Percentiles rank a stretch among this genome's conserved stretches.
Evolutionary conservation across 2,797 vertebrate genomes (phyloP).

Genomic region (Tympanoctomys barrerae): DNA sequence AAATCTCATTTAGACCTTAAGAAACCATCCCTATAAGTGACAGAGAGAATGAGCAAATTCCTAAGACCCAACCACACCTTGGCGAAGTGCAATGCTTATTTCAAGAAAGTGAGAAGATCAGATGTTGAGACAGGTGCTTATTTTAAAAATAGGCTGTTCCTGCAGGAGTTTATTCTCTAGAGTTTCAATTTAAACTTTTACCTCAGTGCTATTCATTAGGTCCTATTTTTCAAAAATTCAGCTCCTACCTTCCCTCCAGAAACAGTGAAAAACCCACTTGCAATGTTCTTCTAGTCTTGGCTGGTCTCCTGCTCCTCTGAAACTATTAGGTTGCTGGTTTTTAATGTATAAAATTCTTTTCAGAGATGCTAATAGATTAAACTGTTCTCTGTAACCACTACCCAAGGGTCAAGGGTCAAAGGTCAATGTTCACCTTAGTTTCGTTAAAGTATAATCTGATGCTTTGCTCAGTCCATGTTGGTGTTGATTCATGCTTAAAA

Average conservation of each 20-base stretch:
- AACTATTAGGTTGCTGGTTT: slow-evolving; percentile 47
- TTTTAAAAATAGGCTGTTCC: background rate
- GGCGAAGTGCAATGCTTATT: slow-evolving; percentile 58
- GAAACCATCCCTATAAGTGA: background rate
- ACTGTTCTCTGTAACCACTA: background rate
- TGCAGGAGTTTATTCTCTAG: background rate
- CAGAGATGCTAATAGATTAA: slow-evolving; percentile 6
- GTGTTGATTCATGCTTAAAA: background rate
- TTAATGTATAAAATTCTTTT: slow-evolving; percentile 48
- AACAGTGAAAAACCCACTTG: background rate
- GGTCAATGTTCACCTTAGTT: slow-evolving; percentile 48
- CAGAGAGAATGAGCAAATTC: background rate
- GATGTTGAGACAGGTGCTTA: background rate
- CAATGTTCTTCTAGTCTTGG: background rate
- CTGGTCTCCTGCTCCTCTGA: slow-evolving; percentile 39
- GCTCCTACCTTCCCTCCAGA: background rate
- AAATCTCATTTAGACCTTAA: background rate
- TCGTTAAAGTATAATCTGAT: slow-evolving; percentile 68
- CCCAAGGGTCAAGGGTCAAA: slow-evolving; percentile 62
- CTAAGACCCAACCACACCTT: background rate
- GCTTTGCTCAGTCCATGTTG: background rate
- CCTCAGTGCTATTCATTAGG: slow-evolving; percentile 14
- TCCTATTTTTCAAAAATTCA: background rate
- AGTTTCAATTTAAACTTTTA: slow-evolving; percentile 40
- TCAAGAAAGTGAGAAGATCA: slow-evolving; percentile 58